phyloP scores from a whole-genome alignment of 2,888 invertebrate species.

The Drosophila acutilabella region DNA sequence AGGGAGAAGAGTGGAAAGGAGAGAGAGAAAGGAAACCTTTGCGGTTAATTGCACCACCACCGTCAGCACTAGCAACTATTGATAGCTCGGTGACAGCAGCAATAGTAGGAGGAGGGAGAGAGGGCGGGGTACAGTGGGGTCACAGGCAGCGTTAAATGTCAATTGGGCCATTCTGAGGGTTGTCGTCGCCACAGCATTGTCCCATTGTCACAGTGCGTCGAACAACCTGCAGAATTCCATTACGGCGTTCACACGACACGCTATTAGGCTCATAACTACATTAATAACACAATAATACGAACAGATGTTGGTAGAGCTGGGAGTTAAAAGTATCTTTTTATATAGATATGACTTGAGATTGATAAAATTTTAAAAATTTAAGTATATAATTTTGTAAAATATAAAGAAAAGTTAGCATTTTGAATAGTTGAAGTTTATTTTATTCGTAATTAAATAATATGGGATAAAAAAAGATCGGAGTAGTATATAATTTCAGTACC shows the following conservation, averaged over 20 bases:
- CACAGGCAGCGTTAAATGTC: constrained; percentile 75
- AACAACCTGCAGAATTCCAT: constrained; percentile 35
- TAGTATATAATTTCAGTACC: too few relatives aligned
- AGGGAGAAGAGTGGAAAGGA: not conserved
- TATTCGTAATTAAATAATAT: too few relatives aligned
- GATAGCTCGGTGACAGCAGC: not conserved
- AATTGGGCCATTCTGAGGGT: constrained; percentile 63
- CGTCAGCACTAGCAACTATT: constrained; percentile 11
- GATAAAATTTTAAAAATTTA: too few relatives aligned
- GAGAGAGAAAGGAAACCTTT: constrained; percentile 74
- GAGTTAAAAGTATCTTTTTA: not conserved
- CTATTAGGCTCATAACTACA: not conserved
- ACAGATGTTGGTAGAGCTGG: not conserved
- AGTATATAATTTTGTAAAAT: too few relatives aligned
- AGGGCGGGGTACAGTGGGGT: constrained; percentile 34
- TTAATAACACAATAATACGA: not conserved
- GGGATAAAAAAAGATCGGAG: too few relatives aligned
- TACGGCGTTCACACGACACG: constrained; percentile 9
- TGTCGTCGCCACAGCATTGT: constrained; percentile 25
- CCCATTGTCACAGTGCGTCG: constrained; percentile 29
- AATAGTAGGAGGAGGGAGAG: not conserved
- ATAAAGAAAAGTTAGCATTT: too few relatives aligned
- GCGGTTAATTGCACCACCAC: constrained; percentile 73
- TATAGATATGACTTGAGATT: too few relatives aligned
- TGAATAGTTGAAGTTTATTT: too few relatives aligned